A percentile compares a stretch with the other conserved stretches of the same genome.
Evolutionary conservation across 1,140 invertebrate species (phyloP).

Genomic region (Cherax destructor): DNA sequence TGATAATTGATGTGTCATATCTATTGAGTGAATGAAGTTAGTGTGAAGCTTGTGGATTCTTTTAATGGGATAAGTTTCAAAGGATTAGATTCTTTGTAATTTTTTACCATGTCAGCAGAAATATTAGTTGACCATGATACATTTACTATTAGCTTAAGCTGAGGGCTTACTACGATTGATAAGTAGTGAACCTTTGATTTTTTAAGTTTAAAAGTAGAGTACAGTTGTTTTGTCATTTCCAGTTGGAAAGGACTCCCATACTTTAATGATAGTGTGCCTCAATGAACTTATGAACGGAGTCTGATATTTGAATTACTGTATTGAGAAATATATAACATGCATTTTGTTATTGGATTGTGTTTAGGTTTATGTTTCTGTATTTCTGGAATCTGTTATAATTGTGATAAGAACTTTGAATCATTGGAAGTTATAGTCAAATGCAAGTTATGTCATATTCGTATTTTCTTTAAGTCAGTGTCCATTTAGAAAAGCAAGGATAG

Average conservation of each 20-base stretch:
- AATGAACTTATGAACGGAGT: neutral
- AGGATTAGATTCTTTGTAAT: neutral
- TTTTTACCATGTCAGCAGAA: neutral
- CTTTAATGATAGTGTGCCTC: neutral
- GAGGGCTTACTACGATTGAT: neutral
- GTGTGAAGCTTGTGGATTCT: neutral
- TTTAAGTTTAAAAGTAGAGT: too few relatives aligned
- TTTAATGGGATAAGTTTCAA: neutral
- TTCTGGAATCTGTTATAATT: too few relatives aligned
- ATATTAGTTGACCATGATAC: neutral
- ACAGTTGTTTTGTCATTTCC: too few relatives aligned
- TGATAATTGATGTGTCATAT: slow-evolving; percentile 33
- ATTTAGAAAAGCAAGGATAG: neutral
- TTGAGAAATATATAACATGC: too few relatives aligned
- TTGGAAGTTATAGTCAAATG: neutral
- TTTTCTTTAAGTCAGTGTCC: too few relatives aligned
- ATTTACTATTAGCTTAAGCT: neutral
- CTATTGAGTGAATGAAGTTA: neutral
- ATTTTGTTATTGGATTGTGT: too few relatives aligned
- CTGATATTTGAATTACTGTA: too few relatives aligned
- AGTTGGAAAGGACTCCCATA: too few relatives aligned
- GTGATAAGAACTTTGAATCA: too few relatives aligned
- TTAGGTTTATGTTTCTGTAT: too few relatives aligned
- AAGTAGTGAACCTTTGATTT: neutral
- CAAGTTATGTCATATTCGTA: too few relatives aligned